phyloP scores from a whole-genome alignment of 2,113 vertebrate genomes.

The Sturnus vulgaris region DNA sequence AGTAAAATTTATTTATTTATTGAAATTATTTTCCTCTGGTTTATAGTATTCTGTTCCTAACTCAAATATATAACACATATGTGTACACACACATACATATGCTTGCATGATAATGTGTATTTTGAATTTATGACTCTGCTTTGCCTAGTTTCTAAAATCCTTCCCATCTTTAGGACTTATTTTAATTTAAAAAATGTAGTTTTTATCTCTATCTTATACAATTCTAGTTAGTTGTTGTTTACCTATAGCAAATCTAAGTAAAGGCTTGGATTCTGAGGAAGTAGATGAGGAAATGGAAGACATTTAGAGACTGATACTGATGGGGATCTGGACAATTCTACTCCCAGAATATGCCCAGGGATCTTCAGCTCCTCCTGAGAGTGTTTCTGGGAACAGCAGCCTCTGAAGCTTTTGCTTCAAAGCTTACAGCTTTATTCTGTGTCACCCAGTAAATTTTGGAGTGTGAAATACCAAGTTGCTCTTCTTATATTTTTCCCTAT shows the following conservation, averaged over 20 bases:
- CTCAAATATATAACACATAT: background rate
- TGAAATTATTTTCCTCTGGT: background rate
- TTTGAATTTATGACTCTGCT: background rate
- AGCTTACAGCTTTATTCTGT: background rate
- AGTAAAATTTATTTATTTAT: background rate
- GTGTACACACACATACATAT: background rate
- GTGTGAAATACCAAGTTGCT: background rate
- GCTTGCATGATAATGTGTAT: background rate
- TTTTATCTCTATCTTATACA: background rate
- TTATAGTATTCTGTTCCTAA: background rate
- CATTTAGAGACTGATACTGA: background rate
- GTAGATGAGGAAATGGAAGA: background rate
- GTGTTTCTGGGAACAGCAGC: background rate
- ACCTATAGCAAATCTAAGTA: background rate
- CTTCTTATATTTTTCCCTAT: background rate
- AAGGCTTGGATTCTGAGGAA: background rate
- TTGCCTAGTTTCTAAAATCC: background rate
- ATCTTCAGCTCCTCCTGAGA: background rate
- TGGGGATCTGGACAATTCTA: background rate
- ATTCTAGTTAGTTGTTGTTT: background rate
- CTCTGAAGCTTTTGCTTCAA: background rate
- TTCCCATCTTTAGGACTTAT: background rate
- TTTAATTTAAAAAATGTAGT: background rate
- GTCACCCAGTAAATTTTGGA: background rate
- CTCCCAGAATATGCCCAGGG: background rate